Evolutionary conservation across 2,113 vertebrate species (phyloP).

Genomic region (Platycercus adscitus): DNA sequence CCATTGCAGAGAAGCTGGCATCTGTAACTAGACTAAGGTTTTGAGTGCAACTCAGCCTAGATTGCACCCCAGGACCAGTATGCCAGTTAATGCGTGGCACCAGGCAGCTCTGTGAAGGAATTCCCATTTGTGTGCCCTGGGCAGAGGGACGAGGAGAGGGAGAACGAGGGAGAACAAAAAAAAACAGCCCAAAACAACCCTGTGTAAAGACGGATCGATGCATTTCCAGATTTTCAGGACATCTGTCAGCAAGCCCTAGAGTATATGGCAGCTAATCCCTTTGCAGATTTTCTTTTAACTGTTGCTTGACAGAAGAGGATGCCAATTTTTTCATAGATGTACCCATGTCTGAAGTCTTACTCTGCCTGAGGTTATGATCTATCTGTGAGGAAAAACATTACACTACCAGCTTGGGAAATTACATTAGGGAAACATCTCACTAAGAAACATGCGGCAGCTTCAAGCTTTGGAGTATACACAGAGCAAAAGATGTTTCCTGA

Average conservation of each 20-base stretch:
- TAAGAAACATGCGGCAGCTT: not conserved
- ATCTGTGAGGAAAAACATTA: conserved; percentile 14
- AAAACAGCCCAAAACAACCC: not conserved
- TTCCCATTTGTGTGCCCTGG: not conserved
- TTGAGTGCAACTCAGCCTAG: not conserved
- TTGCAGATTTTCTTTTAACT: conserved; percentile 70
- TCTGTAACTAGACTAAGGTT: not conserved
- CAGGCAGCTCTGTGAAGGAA: not conserved
- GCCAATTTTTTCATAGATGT: conserved; percentile 23
- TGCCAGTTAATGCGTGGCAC: not conserved
- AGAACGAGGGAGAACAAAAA: not conserved
- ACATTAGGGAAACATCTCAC: not conserved
- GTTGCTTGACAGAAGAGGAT: conserved; percentile 43
- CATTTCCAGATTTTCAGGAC: conserved; percentile 71
- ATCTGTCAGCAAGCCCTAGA: conserved; percentile 65
- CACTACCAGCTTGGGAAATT: not conserved
- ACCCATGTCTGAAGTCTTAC: not conserved
- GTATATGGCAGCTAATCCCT: conserved; percentile 60
- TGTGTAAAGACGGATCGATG: conserved; percentile 57
- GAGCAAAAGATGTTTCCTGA: not conserved
- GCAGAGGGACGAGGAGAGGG: not conserved
- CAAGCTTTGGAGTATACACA: not conserved
- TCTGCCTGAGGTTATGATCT: conserved; percentile 17
- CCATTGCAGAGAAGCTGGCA: not conserved
- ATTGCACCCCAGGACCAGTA: not conserved